A percentile compares a stretch with the other conserved stretches of the same genome.
phyloP scores from a whole-genome alignment of 1,140 invertebrate species.

The Ostrea denselamellosa region DNA sequence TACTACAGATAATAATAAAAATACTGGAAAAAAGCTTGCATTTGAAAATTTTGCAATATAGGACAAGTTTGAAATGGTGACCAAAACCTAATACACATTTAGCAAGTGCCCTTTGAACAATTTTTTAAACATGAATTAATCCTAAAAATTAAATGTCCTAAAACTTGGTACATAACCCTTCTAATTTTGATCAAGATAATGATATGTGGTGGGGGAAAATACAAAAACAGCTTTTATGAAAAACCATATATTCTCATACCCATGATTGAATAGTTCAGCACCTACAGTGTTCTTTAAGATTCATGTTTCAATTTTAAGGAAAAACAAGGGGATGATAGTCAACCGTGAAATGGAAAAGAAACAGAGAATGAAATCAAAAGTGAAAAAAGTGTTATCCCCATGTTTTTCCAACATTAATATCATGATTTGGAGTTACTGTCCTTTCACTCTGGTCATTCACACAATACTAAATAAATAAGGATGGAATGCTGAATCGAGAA shows the following conservation, averaged over 20 bases:
- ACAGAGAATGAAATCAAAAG: slow-evolving; percentile 8
- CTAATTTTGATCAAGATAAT: neutral
- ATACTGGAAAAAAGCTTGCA: neutral
- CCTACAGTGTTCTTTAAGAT: neutral
- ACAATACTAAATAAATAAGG: slow-evolving; percentile 3
- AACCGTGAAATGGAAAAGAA: neutral
- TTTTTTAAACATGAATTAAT: neutral
- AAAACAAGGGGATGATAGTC: neutral
- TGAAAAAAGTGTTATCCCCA: neutral
- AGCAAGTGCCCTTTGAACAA: slow-evolving; percentile 5
- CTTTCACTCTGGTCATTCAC: slow-evolving; percentile 18
- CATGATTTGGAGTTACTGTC: neutral
- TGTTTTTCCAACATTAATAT: slow-evolving; percentile 22
- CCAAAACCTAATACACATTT: neutral
- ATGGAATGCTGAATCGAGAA: neutral
- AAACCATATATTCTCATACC: neutral
- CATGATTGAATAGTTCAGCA: slow-evolving; percentile 21
- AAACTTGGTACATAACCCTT: neutral
- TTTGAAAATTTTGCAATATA: neutral
- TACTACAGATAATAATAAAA: neutral
- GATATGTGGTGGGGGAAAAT: neutral
- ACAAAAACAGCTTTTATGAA: neutral
- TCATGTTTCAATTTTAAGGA: neutral
- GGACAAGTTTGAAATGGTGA: neutral
- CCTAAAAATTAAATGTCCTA: neutral